Conservation (phyloP, 1,140 invertebrate species). For the Aphaenogaster rudis region DNA sequence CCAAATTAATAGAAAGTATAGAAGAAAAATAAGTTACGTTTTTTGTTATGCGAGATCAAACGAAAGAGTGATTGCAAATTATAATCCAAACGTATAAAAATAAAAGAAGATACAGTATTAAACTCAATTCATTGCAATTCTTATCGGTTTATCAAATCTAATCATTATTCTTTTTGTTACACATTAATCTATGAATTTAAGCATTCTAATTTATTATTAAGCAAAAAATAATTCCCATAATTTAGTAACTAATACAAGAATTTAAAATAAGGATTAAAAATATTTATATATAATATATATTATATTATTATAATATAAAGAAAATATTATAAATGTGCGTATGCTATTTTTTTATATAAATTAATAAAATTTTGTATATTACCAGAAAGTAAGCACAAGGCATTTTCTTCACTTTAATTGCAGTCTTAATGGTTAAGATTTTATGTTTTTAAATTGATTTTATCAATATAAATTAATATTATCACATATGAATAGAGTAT, state of each 20-base stretch:
- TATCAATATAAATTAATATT: neutral
- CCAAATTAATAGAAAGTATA: constrained; percentile 86
- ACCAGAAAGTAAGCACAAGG: neutral
- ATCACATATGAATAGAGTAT: constrained; percentile 36
- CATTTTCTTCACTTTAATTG: neutral
- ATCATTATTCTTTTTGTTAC: neutral
- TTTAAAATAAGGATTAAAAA: neutral
- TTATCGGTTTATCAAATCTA: neutral
- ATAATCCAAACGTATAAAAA: constrained; percentile 19
- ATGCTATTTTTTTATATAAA: neutral
- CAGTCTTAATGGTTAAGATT: neutral
- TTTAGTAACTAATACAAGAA: neutral
- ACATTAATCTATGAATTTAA: neutral
- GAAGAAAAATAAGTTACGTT: constrained; percentile 82
- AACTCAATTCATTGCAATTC: constrained; percentile 11
- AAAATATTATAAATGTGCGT: neutral
- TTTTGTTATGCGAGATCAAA: constrained; percentile 39
- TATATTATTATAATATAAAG: neutral
- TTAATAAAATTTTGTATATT: constrained; percentile 22
- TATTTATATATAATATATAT: neutral
- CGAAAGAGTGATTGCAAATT: constrained; percentile 26
- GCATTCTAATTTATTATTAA: neutral
- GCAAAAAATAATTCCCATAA: neutral
- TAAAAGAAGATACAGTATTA: neutral
- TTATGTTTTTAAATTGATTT: neutral